phyloP scores from a whole-genome alignment of 2,888 invertebrate species.

The Aleiodes alternator region DNA sequence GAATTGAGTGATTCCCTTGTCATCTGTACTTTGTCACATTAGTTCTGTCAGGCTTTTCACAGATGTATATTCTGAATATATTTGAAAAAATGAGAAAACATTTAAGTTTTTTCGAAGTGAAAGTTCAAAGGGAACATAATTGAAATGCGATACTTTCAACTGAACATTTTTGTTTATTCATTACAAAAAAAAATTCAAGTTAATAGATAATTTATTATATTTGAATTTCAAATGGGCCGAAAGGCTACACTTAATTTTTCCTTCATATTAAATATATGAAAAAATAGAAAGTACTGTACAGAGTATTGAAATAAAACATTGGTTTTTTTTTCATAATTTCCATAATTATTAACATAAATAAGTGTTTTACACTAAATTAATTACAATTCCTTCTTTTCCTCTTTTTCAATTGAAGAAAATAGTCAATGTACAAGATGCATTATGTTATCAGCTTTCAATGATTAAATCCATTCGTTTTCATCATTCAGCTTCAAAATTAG shows the following conservation, averaged over 20 bases:
- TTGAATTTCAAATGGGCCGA: slow-evolving; percentile 6
- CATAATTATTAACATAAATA: slow-evolving; percentile 22
- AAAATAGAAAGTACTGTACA: slow-evolving; percentile 38
- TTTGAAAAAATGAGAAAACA: neutral
- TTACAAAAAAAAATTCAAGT: slow-evolving; percentile 13
- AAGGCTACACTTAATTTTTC: slow-evolving; percentile 16
- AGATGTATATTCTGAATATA: neutral
- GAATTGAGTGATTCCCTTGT: too few relatives aligned
- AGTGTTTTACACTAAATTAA: slow-evolving; percentile 32
- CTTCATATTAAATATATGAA: slow-evolving; percentile 26
- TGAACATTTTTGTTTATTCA: slow-evolving; percentile 23
- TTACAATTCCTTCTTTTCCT: slow-evolving; percentile 26
- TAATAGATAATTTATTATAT: slow-evolving; percentile 28
- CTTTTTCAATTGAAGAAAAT: slow-evolving; percentile 18
- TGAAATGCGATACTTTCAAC: neutral
- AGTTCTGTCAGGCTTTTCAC: too few relatives aligned
- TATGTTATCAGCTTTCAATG: neutral
- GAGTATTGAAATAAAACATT: slow-evolving; percentile 29
- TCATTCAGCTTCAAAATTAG: neutral
- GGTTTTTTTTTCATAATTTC: slow-evolving; percentile 31
- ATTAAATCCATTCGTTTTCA: neutral
- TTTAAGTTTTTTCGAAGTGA: neutral
- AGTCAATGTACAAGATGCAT: slow-evolving; percentile 35
- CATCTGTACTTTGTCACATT: too few relatives aligned
- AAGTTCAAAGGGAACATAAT: too few relatives aligned